A percentile compares a stretch with the other conserved stretches of the same genome.
Conservation (phyloP, 2,113 vertebrate species). For the Rhinogobius similis region DNA sequence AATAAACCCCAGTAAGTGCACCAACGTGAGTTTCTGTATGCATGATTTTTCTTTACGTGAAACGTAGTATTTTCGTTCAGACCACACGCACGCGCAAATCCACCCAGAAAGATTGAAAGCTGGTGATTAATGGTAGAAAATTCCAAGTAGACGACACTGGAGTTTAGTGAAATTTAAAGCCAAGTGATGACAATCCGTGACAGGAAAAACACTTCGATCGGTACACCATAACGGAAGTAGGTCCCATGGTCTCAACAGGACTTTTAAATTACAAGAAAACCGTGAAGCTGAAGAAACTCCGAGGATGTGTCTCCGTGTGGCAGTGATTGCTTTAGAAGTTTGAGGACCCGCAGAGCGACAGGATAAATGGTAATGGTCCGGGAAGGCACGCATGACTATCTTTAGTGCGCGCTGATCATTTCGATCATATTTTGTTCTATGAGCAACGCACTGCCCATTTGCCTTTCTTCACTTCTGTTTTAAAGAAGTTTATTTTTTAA, state of each 20-base stretch:
- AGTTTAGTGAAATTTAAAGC: constrained; percentile 68
- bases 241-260: constrained; percentile 20
- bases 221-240: constrained; percentile 33
- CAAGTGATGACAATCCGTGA: constrained; percentile 63
- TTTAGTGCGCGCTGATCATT: not conserved
- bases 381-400: not conserved
- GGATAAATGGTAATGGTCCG: constrained; percentile 77
- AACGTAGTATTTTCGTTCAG: not conserved
- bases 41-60: not conserved
- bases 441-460: not conserved
- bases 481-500: not conserved
- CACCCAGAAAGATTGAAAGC: constrained; percentile 49
- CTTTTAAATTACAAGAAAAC: constrained; percentile 12
- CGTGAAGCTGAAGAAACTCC: constrained; percentile 20
- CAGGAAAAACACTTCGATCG: constrained; percentile 30
- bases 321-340: constrained; percentile 52
- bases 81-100: not conserved
- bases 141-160: constrained; percentile 67
- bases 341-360: constrained; percentile 59
- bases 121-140: constrained; percentile 67
- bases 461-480: not conserved
- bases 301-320: constrained; percentile 22
- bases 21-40: not conserved
- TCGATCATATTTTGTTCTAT: no score
- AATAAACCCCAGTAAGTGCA: constrained; percentile 24